Base-by-base conservation (phyloP, 2,888 invertebrate species). In the Hydroisotoma schaefferi region DNA sequence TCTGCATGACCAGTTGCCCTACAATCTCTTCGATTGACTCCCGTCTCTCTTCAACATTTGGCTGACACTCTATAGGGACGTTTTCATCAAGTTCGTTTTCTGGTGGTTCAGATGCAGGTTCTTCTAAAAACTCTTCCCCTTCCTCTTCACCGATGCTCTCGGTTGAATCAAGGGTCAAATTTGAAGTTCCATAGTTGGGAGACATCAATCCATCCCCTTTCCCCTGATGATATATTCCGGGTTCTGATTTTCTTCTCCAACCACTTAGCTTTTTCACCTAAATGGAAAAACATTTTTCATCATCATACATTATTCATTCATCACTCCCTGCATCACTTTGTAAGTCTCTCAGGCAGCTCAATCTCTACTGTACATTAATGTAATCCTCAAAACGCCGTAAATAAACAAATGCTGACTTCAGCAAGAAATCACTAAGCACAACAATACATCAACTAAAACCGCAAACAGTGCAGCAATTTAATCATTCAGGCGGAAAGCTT, bases 1-100 rank as follows among this genome's bases (percentile, higher is more conserved):
- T 90, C 20, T 61, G 59, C 83, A 90, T 85, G 4, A 92, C 78
- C 15, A 91, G 79, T 74, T 90, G 90, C 1, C 89, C 85, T 52
- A 92, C 89, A 49, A 92, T 86, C 77, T 89, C 82, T 77, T 88
- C 86, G 25, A 73, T 62, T 49, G 70, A 69, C 52, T 73, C 73
- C 29, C 72, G 23, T 20, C 72, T 47, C 43, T 72, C 71, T 55
- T 72, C 72, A 15, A 54, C 56, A 33, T 46, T 58, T 20, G 46
- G 38, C 6, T 23, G 29, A 44, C 37, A 37, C 43, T 54, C 67
- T 37, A 57, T 60, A 51, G 66, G 66, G 53, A 66, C 65, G 56
- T 61, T 61, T 53, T 66, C 65, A 51, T 66, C 64, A 53, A 69
- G 58, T 54, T 69, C 67, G 28, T 54, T 59, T 43, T 65, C 63